phyloP scores from a whole-genome alignment of 2,797 vertebrate species.

The Danio choprae region DNA sequence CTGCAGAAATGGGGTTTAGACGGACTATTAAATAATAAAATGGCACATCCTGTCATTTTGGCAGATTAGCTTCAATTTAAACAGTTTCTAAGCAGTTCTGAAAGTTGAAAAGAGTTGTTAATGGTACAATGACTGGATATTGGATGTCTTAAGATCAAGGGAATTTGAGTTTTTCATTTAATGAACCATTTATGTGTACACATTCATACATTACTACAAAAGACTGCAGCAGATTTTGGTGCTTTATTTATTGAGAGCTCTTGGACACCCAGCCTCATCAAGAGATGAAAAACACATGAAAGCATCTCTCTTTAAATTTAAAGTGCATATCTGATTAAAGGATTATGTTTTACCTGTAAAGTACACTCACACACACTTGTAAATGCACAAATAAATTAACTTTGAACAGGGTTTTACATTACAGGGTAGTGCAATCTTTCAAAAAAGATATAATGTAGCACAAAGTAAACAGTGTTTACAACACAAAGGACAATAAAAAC shows the following conservation, averaged over 20 bases:
- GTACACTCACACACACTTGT: slow-evolving; percentile 7
- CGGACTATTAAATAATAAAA: no score
- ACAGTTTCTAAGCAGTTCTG: no score
- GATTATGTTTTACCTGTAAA: not conserved
- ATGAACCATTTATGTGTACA: no score
- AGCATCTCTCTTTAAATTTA: slow-evolving; percentile 43
- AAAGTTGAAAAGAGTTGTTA: no score
- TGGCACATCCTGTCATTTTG: no score
- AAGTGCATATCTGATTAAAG: slow-evolving; percentile 55
- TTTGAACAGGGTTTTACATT: slow-evolving; percentile 31
- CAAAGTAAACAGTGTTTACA: slow-evolving; percentile 27
- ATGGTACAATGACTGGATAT: no score
- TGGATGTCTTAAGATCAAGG: no score
- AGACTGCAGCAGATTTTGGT: slow-evolving; percentile 17
- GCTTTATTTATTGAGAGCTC: slow-evolving; percentile 58
- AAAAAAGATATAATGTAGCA: slow-evolving; percentile 33
- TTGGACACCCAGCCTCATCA: slow-evolving; percentile 35
- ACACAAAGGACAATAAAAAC: slow-evolving; percentile 31
- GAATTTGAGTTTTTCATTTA: no score
- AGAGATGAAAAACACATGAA: slow-evolving; percentile 40
- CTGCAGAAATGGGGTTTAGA: no score
- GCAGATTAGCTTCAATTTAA: no score
- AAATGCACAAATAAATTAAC: slow-evolving; percentile 57
- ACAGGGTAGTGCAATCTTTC: slow-evolving; percentile 41
- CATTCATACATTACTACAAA: slow-evolving; percentile 3